phyloP scores from a whole-genome alignment of 2,113 vertebrate genomes.

The Microtus richardsoni region DNA sequence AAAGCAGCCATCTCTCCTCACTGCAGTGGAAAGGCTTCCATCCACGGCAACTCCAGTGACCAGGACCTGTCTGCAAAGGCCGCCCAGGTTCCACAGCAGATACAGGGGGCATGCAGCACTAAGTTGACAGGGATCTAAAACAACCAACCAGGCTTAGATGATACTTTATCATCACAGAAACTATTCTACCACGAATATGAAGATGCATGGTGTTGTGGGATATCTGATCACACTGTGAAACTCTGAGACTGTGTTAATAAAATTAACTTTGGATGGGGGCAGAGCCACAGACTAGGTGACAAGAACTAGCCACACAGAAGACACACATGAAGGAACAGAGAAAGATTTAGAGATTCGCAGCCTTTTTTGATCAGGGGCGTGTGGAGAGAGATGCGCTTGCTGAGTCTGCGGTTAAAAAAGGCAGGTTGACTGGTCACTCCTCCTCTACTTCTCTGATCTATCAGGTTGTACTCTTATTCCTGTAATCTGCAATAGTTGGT shows the following conservation, averaged over 20 bases:
- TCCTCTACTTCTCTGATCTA: not conserved
- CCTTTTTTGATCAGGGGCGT: too few relatives aligned
- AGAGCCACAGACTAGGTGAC: not conserved
- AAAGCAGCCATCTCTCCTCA: not conserved
- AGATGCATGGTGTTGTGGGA: not conserved
- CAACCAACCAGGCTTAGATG: not conserved
- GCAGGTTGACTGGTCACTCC: not conserved
- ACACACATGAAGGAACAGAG: not conserved
- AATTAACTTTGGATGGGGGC: not conserved
- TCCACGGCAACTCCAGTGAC: not conserved
- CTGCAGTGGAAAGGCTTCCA: not conserved
- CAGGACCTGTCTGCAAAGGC: conserved; percentile 13
- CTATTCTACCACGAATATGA: not conserved
- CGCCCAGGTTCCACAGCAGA: not conserved
- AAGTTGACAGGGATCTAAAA: not conserved
- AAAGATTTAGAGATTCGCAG: not conserved
- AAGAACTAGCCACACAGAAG: not conserved
- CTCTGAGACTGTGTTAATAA: not conserved
- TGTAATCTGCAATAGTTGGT: conserved; percentile 16
- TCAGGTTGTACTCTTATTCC: not conserved
- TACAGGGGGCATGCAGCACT: not conserved
- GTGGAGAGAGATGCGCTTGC: not conserved
- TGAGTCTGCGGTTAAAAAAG: not conserved
- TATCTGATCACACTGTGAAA: not conserved
- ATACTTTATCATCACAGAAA: not conserved